Conservation (phyloP, 2,113 vertebrate genomes). For the Bostrychus sinensis region DNA sequence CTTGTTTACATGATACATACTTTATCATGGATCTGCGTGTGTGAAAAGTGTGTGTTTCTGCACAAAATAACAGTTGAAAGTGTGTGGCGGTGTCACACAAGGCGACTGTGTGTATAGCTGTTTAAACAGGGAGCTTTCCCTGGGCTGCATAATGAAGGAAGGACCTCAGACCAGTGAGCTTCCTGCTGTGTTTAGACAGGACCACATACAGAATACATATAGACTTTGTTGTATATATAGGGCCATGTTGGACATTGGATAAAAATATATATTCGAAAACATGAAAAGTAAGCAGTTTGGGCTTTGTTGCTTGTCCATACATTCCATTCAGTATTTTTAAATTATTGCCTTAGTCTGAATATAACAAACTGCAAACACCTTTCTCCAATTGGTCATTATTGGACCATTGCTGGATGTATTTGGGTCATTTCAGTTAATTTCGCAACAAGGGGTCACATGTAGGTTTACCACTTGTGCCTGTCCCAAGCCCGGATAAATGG, state of each 20-base stretch:
- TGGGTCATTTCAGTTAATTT: too few relatives aligned
- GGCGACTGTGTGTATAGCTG: conserved; percentile 58
- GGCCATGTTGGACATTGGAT: too few relatives aligned
- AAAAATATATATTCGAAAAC: background rate
- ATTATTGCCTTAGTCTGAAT: too few relatives aligned
- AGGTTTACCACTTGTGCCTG: too few relatives aligned
- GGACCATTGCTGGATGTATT: too few relatives aligned
- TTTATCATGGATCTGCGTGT: conserved; percentile 5
- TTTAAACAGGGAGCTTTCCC: conserved; percentile 76
- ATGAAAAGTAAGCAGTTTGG: background rate
- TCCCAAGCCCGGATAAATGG: too few relatives aligned
- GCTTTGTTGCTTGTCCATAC: background rate
- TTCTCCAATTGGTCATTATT: too few relatives aligned
- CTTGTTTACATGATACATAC: conserved; percentile 8
- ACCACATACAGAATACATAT: conserved; percentile 21
- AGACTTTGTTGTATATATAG: conserved; percentile 21
- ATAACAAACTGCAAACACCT: too few relatives aligned
- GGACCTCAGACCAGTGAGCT: conserved; percentile 54
- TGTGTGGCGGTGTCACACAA: conserved; percentile 37
- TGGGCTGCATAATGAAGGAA: conserved; percentile 46
- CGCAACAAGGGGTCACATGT: too few relatives aligned
- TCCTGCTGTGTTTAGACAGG: conserved; percentile 55
- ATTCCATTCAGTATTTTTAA: too few relatives aligned
- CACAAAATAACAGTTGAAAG: background rate
- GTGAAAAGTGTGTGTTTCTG: background rate